These are phyloP conservation scores for Rotaria macrura DNA, from an alignment of 2,888 invertebrate genomes.

Conservation along the genomic window DNA sequence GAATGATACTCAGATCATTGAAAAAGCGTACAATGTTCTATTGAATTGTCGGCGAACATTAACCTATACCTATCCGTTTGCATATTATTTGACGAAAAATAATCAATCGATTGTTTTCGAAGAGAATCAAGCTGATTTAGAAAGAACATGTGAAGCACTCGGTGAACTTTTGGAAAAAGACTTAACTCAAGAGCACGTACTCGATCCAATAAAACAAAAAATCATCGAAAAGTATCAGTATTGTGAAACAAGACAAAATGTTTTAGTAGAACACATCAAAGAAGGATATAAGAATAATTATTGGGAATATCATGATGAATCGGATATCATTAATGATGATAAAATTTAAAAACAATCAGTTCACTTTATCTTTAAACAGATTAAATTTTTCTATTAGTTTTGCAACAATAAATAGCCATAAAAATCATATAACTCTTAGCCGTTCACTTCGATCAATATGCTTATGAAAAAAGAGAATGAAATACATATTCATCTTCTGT, in stretches of 20 bases:
- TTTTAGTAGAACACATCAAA: conserved; percentile 86
- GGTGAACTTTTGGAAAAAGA: conserved; percentile 98
- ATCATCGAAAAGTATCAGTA: conserved; percentile 96
- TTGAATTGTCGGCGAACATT: conserved; percentile 86
- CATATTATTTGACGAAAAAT: conserved; percentile 90
- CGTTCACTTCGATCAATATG: too few relatives aligned
- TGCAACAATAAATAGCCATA: too few relatives aligned
- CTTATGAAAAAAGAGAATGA: too few relatives aligned
- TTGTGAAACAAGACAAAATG: conserved; percentile 88
- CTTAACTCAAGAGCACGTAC: conserved; percentile 78
- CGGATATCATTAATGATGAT: background rate
- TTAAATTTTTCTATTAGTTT: too few relatives aligned
- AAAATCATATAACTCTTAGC: too few relatives aligned
- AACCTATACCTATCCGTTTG: conserved; percentile 97
- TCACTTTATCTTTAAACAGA: too few relatives aligned
- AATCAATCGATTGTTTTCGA: conserved; percentile 79
- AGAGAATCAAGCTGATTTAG: conserved; percentile 80
- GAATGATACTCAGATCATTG: conserved; percentile 99
- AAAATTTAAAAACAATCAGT: too few relatives aligned
- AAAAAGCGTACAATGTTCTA: conserved; percentile 77
- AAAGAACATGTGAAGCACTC: conserved; percentile 95
- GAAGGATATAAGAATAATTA: conserved; percentile 96
- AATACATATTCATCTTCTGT: too few relatives aligned
- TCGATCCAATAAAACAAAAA: conserved; percentile 93
- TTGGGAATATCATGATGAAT: conserved; percentile 61